These are phyloP conservation scores for Callipepla squamata DNA, from an alignment of 2,113 vertebrate species.

Conservation along the genomic window DNA sequence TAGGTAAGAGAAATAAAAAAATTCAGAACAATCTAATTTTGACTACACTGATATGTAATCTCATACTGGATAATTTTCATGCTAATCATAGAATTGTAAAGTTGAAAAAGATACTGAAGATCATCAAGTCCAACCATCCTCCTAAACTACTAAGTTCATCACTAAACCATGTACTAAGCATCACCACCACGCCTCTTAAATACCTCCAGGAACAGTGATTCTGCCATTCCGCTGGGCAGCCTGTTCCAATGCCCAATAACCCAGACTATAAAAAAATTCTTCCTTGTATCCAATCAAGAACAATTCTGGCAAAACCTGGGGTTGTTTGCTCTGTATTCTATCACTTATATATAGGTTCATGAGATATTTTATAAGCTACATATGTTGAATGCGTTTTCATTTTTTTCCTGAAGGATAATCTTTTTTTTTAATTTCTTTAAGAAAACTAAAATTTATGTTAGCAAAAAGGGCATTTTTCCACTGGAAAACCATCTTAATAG, in stretches of 20 bases:
- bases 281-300: too few species aligned
- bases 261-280: too few species aligned
- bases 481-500: not conserved
- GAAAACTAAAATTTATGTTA: not conserved
- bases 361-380: not conserved
- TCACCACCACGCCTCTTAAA: too few species aligned
- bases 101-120: too few species aligned
- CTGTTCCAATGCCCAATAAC: too few species aligned
- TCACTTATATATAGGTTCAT: not conserved
- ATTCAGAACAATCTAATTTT: not conserved
- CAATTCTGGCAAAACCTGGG: too few species aligned
- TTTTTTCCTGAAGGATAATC: not conserved
- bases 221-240: too few species aligned
- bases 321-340: too few species aligned
- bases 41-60: not conserved
- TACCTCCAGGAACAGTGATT: too few species aligned
- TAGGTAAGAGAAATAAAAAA: not conserved
- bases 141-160: too few species aligned
- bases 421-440: not conserved
- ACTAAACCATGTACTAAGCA: too few species aligned
- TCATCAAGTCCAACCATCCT: too few species aligned
- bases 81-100: not conserved
- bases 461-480: not conserved
- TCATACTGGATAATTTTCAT: not conserved
- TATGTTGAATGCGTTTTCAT: fast-evolving